Evolutionary conservation across 2,113 vertebrate species (phyloP), one percentile per base, ranked within the genome.

Genomic region (Bubalus kerabau): DNA sequence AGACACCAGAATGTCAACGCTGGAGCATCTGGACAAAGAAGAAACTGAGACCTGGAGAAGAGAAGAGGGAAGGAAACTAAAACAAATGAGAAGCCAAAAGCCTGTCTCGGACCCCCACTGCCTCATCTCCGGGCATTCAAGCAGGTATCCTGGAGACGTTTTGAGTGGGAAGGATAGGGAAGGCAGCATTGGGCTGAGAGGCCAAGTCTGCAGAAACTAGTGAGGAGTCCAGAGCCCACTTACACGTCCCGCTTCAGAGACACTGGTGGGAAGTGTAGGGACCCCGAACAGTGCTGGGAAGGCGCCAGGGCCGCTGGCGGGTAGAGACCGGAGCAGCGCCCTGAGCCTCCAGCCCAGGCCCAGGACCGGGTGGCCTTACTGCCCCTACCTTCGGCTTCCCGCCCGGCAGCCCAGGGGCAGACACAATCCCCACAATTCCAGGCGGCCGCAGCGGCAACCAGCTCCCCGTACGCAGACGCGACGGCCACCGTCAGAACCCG

Each of bases 341-440:
- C 57, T n/a, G 56, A 64, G 40, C 13, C 85, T 90, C 60, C 64
- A 14, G 26, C 90, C 46, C 74, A 67, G 57, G 71, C 46, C 50
- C 96, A 52, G 43, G 50, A 48, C 40, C 95, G 30, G 30, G 50
- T 6, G 88, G 85, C 88, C 96, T 91, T 89, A 76, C 59, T 43
- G 28, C 97, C 96, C 98, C 98, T 98, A 98, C 98, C 98, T 98
- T 97, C 96, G 97, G 93, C 94, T 97, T 97, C 90, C 95, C 40
- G 60, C 87, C 81, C 52, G 50, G 86, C 94, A 98, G 97, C 97
- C 95, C 67, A 97, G 95, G 76, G 96, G 82, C 64, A 95, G 78
- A 97, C 93, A 98, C 97, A 97, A 97, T 2, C 83, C 98, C 98
- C 98, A 98, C 97, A 98, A 98, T 98, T 95, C 98, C 98, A 93